Percentiles rank a stretch among this genome's conserved stretches.
These are phyloP conservation scores for Apoda limacodes DNA, from an alignment of 2,888 invertebrate genomes.

Conservation along the genomic window DNA sequence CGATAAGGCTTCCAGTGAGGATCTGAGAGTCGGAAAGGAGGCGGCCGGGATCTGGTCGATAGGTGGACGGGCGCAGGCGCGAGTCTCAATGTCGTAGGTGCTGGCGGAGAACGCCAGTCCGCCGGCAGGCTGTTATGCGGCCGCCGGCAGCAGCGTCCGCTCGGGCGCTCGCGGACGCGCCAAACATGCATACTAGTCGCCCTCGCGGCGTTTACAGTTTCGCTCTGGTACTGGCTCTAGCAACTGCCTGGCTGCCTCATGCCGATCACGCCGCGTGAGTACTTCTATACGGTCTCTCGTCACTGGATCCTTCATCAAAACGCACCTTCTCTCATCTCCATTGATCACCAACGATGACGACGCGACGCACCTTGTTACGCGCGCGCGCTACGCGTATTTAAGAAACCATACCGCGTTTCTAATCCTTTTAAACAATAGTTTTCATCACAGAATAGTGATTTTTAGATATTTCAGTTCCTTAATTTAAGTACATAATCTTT, in stretches of 20 bases:
- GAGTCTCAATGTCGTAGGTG: constrained; percentile 31
- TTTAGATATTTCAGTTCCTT: too few relatives aligned
- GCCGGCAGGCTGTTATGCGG: constrained; percentile 51
- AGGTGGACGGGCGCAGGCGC: constrained; percentile 45
- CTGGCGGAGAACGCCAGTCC: constrained; percentile 38
- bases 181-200: constrained; percentile 49
- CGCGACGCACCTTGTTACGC: not conserved
- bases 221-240: constrained; percentile 48
- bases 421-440: too few relatives aligned
- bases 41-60: constrained; percentile 48
- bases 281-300: constrained; percentile 15
- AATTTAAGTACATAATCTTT: too few relatives aligned
- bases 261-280: constrained; percentile 56
- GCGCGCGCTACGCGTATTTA: not conserved
- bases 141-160: constrained; percentile 49
- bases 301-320: constrained; percentile 1
- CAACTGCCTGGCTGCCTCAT: constrained; percentile 46
- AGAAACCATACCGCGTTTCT: too few relatives aligned
- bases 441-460: too few relatives aligned
- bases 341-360: constrained; percentile 6
- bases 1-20: constrained; percentile 41
- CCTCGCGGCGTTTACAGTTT: constrained; percentile 50
- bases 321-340: constrained; percentile 8
- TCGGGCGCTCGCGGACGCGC: constrained; percentile 35
- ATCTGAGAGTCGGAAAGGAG: constrained; percentile 38